Percentiles rank a stretch among this genome's conserved stretches.
Evolutionary conservation across 2,888 invertebrate species (phyloP).

Genomic region (Microctonus aethiopoides): DNA sequence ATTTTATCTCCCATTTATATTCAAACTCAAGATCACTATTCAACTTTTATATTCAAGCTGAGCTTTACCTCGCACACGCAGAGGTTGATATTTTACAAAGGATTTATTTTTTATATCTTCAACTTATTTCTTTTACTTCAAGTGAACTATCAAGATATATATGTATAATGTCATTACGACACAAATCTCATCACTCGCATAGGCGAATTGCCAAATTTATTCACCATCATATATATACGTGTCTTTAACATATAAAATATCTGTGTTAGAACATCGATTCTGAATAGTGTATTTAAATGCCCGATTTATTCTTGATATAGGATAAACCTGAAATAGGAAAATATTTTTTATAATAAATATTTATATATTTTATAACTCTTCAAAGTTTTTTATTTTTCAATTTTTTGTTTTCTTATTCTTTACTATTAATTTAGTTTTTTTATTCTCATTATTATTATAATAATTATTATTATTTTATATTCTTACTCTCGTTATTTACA

Average conservation of each 20-base stretch:
- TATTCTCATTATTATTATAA: not conserved
- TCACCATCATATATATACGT: not conserved
- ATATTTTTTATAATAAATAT: constrained; percentile 20
- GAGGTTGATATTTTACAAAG: not conserved
- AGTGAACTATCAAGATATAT: not conserved
- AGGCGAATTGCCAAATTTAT: not conserved
- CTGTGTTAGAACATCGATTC: not conserved
- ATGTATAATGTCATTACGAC: not conserved
- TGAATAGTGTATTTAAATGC: not conserved
- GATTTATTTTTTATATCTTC: not conserved
- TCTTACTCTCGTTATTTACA: not conserved
- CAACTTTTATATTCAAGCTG: not conserved
- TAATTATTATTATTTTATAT: too few species aligned
- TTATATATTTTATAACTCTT: constrained; percentile 3
- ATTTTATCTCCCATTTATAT: too few species aligned
- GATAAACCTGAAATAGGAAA: constrained; percentile 1
- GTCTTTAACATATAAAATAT: not conserved
- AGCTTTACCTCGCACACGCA: not conserved
- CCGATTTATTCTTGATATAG: not conserved
- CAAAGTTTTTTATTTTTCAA: not conserved
- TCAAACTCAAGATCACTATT: not conserved
- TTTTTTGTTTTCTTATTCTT: not conserved
- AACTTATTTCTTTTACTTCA: not conserved
- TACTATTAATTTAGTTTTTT: not conserved
- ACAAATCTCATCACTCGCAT: not conserved